Evolutionary conservation across 2,888 invertebrate genomes (phyloP).

Genomic region (Pediacus dermestoides): DNA sequence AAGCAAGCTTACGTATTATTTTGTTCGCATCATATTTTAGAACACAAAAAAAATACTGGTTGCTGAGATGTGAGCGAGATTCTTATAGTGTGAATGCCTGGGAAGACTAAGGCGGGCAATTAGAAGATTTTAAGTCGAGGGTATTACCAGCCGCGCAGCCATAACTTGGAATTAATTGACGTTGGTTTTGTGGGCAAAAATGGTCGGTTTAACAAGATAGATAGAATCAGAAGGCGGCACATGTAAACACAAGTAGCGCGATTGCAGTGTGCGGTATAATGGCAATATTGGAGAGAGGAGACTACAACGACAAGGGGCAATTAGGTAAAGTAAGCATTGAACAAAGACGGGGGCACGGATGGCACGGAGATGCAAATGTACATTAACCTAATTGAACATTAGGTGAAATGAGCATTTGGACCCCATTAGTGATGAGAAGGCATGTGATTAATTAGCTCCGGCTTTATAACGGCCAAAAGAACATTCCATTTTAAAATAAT

Average conservation of each 20-base stretch:
- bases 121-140: conserved; percentile 31
- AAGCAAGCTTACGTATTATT: too few species aligned
- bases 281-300: conserved; percentile 25
- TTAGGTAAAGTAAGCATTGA: conserved; percentile 48
- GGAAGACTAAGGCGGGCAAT: conserved; percentile 24
- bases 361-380: conserved; percentile 50
- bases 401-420: conserved; percentile 52
- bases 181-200: conserved; percentile 41
- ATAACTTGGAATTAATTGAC: conserved; percentile 45
- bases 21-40: too few species aligned
- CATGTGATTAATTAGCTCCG: conserved; percentile 48
- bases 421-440: conserved; percentile 49
- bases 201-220: conserved; percentile 42
- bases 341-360: conserved; percentile 38
- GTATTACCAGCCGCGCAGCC: conserved; percentile 25
- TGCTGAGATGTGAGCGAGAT: neutral
- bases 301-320: conserved; percentile 43
- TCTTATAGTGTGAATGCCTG: neutral
- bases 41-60: too few species aligned
- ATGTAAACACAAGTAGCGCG: conserved; percentile 32
- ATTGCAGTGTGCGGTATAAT: conserved; percentile 31
- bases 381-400: conserved; percentile 55
- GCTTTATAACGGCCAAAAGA: conserved; percentile 38
- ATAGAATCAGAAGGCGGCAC: conserved; percentile 37
- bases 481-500: conserved; percentile 39